Evolutionary conservation across 2,888 invertebrate species (phyloP).

Genomic region (Flabesymbios commensalis): DNA sequence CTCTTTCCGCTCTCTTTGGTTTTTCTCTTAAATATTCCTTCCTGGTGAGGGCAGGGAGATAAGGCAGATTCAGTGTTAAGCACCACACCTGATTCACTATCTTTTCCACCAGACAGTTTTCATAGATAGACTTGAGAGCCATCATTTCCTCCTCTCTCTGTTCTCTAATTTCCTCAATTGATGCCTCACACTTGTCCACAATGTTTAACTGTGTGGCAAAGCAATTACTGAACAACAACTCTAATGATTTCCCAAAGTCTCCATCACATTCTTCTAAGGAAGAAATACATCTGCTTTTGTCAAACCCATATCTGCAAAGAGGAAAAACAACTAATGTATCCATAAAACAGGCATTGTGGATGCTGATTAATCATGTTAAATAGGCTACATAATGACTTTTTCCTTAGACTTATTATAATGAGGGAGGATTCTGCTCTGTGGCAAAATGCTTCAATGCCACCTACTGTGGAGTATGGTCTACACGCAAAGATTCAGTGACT

Average conservation of each 20-base stretch:
- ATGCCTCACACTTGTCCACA: conserved; percentile 9
- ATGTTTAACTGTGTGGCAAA: conserved; percentile 33
- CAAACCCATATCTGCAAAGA: conserved; percentile 51
- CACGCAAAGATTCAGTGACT: no score
- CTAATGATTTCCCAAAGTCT: conserved; percentile 48
- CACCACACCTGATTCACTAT: conserved; percentile 48
- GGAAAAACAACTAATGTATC: not conserved
- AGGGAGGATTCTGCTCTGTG: no score
- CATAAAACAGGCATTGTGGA: no score
- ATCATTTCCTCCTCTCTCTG: conserved; percentile 50
- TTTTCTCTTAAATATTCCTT: not conserved
- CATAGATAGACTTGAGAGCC: conserved; percentile 51
- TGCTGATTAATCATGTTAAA: no score
- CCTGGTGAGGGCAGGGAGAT: conserved; percentile 8
- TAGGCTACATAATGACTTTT: no score
- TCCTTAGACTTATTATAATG: no score
- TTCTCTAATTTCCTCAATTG: conserved; percentile 38
- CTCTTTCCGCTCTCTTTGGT: not conserved
- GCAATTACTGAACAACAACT: conserved; percentile 46
- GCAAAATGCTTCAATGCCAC: no score
- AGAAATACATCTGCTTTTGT: conserved; percentile 41
- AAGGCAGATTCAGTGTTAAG: conserved; percentile 39
- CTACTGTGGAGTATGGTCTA: no score
- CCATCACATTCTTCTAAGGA: conserved; percentile 48
- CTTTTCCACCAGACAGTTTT: conserved; percentile 44